Percentiles rank a stretch among this genome's conserved stretches.
These are phyloP conservation scores for Heliconius ethilla DNA, from an alignment of 2,888 invertebrate genomes.

Conservation along the genomic window DNA sequence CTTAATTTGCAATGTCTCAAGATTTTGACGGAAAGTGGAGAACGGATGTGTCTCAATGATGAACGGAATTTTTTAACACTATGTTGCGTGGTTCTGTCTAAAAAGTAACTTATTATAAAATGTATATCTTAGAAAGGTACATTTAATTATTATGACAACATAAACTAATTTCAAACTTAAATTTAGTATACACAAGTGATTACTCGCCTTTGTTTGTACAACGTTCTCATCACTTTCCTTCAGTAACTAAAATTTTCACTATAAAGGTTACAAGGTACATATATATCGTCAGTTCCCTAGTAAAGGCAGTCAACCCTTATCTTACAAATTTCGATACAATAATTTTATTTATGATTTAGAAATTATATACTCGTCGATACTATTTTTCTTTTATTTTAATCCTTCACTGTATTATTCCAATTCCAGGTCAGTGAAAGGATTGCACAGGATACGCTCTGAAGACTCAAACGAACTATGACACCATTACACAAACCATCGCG, in stretches of 20 bases:
- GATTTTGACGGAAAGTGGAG: no score
- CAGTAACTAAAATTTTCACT: background rate
- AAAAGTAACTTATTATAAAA: no score
- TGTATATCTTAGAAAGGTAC: background rate
- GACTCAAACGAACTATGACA: no score
- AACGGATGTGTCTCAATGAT: background rate
- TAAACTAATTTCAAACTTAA: slow-evolving; percentile 25
- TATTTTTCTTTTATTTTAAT: no score
- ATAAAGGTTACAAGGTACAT: background rate
- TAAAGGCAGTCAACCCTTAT: background rate
- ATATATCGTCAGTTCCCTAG: background rate
- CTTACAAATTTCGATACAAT: background rate
- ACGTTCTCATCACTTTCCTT: background rate
- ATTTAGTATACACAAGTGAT: slow-evolving; percentile 16
- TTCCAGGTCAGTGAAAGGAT: no score
- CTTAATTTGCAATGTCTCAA: no score
- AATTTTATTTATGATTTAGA: no score
- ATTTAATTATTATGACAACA: slow-evolving; percentile 3
- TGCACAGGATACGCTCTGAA: no score
- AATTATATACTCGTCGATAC: no score
- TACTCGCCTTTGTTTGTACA: slow-evolving; percentile 1
- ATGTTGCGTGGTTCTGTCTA: background rate
- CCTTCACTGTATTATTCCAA: no score
- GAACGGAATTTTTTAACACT: background rate
- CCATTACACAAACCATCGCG: no score